A percentile compares a stretch with the other conserved stretches of the same genome.
These are phyloP conservation scores for Patella ulyssiponensis DNA, from an alignment of 2,888 invertebrate species.

Conservation along the genomic window DNA sequence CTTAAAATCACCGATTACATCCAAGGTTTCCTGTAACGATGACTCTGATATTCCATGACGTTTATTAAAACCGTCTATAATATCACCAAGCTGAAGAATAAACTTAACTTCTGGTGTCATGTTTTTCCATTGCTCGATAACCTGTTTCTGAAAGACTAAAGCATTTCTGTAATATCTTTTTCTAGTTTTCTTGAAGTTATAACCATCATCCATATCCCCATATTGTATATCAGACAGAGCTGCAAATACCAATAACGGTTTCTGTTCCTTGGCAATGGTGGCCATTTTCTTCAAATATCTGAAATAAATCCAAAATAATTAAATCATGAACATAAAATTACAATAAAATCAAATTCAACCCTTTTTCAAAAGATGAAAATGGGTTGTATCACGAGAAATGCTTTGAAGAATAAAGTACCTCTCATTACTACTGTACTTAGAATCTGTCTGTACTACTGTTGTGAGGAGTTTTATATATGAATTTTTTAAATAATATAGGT, in stretches of 20 bases:
- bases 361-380: no score
- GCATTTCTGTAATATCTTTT: constrained; percentile 69
- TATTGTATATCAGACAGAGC: constrained; percentile 72
- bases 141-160: constrained; percentile 60
- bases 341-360: no score
- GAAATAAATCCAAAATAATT: neutral
- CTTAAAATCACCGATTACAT: constrained; percentile 53
- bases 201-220: constrained; percentile 69
- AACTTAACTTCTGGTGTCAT: constrained; percentile 48
- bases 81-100: constrained; percentile 72
- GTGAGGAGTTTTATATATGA: no score
- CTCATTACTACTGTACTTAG: no score
- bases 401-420: no score
- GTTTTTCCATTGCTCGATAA: constrained; percentile 63
- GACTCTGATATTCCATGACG: constrained; percentile 43
- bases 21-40: constrained; percentile 58
- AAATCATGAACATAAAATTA: no score
- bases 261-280: neutral
- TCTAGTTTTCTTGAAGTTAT: constrained; percentile 62
- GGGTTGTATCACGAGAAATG: no score
- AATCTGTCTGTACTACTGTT: no score
- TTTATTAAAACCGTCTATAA: constrained; percentile 69
- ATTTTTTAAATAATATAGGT: no score
- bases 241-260: constrained; percentile 62
- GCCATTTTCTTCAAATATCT: neutral